A percentile compares a stretch with the other conserved stretches of the same genome.
Conservation (phyloP, 2,888 invertebrate genomes). For the Chrysomela aeneicollis region DNA sequence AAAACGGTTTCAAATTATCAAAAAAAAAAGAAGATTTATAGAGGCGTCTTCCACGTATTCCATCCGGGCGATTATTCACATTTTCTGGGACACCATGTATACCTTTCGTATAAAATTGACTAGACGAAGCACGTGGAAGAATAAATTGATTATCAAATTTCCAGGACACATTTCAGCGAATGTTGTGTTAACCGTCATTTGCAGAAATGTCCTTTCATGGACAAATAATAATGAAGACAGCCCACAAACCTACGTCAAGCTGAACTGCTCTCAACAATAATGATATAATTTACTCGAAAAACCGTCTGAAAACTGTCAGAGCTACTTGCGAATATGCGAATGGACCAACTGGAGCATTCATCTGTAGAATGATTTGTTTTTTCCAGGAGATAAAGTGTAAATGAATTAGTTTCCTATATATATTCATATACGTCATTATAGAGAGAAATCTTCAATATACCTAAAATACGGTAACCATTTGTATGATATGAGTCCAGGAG, state of each 20-base stretch:
- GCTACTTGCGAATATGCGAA: background rate
- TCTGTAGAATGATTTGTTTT: background rate
- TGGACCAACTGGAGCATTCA: background rate
- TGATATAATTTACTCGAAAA: background rate
- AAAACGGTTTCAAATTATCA: too few relatives aligned
- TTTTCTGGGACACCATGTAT: too few relatives aligned
- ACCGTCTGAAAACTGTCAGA: background rate
- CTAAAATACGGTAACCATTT: too few relatives aligned
- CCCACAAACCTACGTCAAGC: background rate
- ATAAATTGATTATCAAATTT: too few relatives aligned
- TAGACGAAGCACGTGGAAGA: too few relatives aligned
- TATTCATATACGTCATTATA: background rate
- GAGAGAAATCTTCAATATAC: too few relatives aligned
- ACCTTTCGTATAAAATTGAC: too few relatives aligned
- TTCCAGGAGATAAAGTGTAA: background rate
- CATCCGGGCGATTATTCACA: too few relatives aligned
- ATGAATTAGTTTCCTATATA: background rate
- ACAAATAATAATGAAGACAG: background rate
- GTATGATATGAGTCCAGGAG: too few relatives aligned
- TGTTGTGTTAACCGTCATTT: background rate
- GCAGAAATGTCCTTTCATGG: background rate
- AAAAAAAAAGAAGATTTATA: too few relatives aligned
- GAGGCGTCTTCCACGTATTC: too few relatives aligned
- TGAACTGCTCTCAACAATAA: background rate
- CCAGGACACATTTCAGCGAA: too few relatives aligned